Evolutionary conservation across 2,113 vertebrate species (phyloP).

Genomic region (Petrocephalus microphthalmus): DNA sequence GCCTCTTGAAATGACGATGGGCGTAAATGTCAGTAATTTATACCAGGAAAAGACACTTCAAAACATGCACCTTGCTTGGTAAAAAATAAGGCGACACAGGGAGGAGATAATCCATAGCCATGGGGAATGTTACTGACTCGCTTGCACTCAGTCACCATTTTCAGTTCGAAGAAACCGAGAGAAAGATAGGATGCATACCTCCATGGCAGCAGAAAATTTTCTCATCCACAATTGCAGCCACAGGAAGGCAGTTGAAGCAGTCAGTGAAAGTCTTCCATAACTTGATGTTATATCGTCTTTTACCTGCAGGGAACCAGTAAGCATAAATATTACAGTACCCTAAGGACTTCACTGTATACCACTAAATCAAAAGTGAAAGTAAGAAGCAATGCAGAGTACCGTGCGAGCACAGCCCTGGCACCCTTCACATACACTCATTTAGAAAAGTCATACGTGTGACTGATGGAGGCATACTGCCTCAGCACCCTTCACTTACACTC

Average conservation of each 20-base stretch:
- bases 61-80: background rate
- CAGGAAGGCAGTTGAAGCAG: constrained; percentile 95
- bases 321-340: background rate
- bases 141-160: background rate
- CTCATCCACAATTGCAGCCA: constrained; percentile 91
- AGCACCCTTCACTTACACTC: constrained; percentile 67
- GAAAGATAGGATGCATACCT: constrained; percentile 59
- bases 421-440: constrained; percentile 78
- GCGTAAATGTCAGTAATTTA: background rate
- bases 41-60: background rate
- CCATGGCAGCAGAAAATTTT: constrained; percentile 98
- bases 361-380: background rate
- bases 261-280: constrained; percentile 97
- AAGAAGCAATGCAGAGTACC: background rate
- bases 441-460: constrained; percentile 91
- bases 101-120: background rate
- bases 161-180: background rate
- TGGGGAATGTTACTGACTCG: background rate
- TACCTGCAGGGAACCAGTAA: constrained; percentile 62
- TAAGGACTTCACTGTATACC: background rate
- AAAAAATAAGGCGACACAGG: background rate
- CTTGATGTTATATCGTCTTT: constrained; percentile 95
- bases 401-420: background rate
- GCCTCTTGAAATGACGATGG: background rate
- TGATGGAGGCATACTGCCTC: background rate